Conservation (phyloP, 2,113 vertebrate species). For the Tetraodon nigroviridis region DNA sequence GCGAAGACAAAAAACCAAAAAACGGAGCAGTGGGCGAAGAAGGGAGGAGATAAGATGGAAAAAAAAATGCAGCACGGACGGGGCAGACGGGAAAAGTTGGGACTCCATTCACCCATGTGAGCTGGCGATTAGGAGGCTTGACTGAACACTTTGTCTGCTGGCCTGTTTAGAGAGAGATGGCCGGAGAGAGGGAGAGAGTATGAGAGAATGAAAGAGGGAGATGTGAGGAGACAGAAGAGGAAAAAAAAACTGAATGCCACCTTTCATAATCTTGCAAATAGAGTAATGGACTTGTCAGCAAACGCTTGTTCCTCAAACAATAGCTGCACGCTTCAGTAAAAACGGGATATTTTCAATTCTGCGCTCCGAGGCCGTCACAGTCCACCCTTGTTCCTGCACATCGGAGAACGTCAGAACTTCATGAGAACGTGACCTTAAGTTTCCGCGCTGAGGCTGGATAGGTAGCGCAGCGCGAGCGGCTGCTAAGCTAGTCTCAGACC, state of each 20-base stretch:
- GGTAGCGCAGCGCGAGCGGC: conserved; percentile 42
- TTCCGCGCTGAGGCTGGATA: conserved; percentile 26
- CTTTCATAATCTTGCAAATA: conserved; percentile 62
- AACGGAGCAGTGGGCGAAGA: conserved; percentile 19
- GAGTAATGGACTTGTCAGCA: conserved; percentile 59
- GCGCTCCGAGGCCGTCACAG: conserved; percentile 2
- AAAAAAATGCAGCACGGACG: conserved; percentile 56
- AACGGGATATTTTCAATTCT: conserved; percentile 28
- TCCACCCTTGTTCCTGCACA: conserved; percentile 13
- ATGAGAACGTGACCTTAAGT: conserved; percentile 56
- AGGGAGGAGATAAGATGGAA: conserved; percentile 46
- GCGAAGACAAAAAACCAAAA: conserved; percentile 3
- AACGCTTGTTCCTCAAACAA: conserved; percentile 57
- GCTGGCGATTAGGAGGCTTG: conserved; percentile 70
- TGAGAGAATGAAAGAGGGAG: conserved; percentile 57
- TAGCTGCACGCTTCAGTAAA: conserved; percentile 37
- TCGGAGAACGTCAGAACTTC: conserved; percentile 39
- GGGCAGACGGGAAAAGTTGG: conserved; percentile 69
- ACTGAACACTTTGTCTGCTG: conserved; percentile 75
- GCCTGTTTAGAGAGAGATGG: conserved; percentile 69
- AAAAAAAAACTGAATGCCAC: conserved; percentile 65
- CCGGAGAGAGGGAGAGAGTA: conserved; percentile 35
- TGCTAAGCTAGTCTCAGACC: conserved; percentile 58
- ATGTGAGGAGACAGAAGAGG: conserved; percentile 59
- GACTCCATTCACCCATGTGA: conserved; percentile 72